Evolutionary conservation across 2,888 invertebrate species (phyloP).

Genomic region (Serripes groenlandicus): DNA sequence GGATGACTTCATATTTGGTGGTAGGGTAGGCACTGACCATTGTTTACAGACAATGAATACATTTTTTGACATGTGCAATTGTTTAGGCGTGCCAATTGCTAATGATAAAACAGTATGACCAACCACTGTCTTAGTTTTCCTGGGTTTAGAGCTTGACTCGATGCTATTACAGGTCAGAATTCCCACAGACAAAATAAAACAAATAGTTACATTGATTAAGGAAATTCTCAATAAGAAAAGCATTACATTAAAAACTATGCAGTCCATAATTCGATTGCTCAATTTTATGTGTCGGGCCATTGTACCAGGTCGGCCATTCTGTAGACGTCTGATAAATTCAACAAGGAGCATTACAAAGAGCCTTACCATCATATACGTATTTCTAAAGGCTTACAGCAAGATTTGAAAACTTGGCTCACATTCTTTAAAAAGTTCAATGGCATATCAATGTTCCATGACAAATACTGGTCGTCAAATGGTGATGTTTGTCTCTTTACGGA

Average conservation of each 20-base stretch:
- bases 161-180: slow-evolving; percentile 27
- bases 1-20: slow-evolving; percentile 49
- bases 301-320: slow-evolving; percentile 46
- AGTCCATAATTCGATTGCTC: slow-evolving; percentile 33
- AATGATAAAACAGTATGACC: slow-evolving; percentile 32
- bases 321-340: slow-evolving; percentile 40
- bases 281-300: slow-evolving; percentile 48
- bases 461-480: slow-evolving; percentile 41
- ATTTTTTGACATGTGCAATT: not conserved
- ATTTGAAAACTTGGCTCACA: slow-evolving; percentile 34
- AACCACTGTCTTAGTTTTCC: slow-evolving; percentile 10
- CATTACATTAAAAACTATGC: slow-evolving; percentile 40
- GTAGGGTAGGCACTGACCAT: slow-evolving; percentile 3
- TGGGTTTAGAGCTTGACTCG: slow-evolving; percentile 47
- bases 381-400: slow-evolving; percentile 25
- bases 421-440: slow-evolving; percentile 48
- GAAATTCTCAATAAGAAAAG: slow-evolving; percentile 13
- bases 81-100: slow-evolving; percentile 25
- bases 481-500: slow-evolving; percentile 43
- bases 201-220: slow-evolving; percentile 7
- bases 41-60: not conserved
- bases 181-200: slow-evolving; percentile 30
- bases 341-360: slow-evolving; percentile 42
- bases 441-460: slow-evolving; percentile 37
- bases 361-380: slow-evolving; percentile 46